A percentile compares a stretch with the other conserved stretches of the same genome.
Evolutionary conservation across 2,797 vertebrate species (phyloP).

Genomic region (Discoglossus pictus): DNA sequence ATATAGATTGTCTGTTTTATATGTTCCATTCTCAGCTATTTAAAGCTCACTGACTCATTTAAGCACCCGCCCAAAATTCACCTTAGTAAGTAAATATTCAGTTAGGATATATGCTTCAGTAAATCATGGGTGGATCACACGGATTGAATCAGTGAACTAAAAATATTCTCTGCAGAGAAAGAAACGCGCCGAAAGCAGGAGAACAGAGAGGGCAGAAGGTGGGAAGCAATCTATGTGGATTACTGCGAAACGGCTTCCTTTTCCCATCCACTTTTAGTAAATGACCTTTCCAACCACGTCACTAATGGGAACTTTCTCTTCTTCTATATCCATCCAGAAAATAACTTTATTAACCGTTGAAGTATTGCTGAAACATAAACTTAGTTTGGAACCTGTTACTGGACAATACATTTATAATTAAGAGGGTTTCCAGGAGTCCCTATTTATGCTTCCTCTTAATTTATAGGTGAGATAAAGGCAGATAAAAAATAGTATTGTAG

Average conservation of each 20-base stretch:
- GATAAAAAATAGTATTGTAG: too few relatives aligned
- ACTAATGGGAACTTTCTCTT: not conserved
- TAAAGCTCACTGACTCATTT: conserved; percentile 1
- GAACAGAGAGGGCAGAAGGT: conserved; percentile 27
- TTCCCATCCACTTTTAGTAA: conserved; percentile 38
- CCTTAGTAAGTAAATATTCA: not conserved
- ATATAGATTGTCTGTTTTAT: not conserved
- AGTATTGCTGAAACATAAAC: not conserved
- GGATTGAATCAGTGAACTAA: conserved; percentile 31
- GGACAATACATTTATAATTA: too few relatives aligned
- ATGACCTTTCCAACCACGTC: conserved; percentile 16
- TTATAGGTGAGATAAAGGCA: too few relatives aligned
- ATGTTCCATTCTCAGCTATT: conserved; percentile 24
- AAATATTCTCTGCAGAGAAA: conserved; percentile 26
- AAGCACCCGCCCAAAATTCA: conserved; percentile 7
- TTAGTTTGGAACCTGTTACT: too few relatives aligned
- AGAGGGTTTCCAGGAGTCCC: too few relatives aligned
- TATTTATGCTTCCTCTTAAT: too few relatives aligned
- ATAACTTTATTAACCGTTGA: not conserved
- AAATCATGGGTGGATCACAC: conserved; percentile 24
- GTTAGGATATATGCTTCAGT: conserved; percentile 15
- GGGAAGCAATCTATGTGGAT: conserved; percentile 43
- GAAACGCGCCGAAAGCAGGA: not conserved
- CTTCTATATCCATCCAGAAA: not conserved
- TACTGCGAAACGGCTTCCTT: conserved; percentile 37